Evolutionary conservation across 2,797 vertebrate species (phyloP).

Genomic region (Carcharodon carcharias): DNA sequence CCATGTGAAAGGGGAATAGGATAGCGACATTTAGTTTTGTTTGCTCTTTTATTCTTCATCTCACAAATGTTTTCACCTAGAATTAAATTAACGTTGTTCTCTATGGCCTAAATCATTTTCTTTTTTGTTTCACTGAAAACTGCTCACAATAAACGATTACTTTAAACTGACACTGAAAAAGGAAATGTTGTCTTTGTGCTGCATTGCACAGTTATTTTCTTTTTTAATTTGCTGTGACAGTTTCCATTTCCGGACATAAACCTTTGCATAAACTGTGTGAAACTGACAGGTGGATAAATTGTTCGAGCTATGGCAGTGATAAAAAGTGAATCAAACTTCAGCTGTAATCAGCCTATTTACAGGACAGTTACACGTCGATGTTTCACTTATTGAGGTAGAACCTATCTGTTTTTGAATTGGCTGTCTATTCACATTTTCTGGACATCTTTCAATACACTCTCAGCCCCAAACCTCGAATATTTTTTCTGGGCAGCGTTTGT

Average conservation of each 20-base stretch:
- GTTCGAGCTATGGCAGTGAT: not conserved
- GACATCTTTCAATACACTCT: not conserved
- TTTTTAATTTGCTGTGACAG: slow-evolving; percentile 17
- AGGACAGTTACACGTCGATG: not conserved
- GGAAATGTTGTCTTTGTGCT: slow-evolving; percentile 12
- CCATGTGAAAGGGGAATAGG: not conserved
- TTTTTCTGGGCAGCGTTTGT: not conserved
- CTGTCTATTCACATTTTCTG: not conserved
- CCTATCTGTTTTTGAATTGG: not conserved
- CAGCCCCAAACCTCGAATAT: not conserved
- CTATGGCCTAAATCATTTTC: not conserved
- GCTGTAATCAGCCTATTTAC: not conserved
- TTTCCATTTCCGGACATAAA: slow-evolving; percentile 28
- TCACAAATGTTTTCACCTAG: slow-evolving; percentile 8
- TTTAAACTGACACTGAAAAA: not conserved
- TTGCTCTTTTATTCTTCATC: not conserved
- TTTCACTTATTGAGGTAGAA: not conserved
- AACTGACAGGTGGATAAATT: slow-evolving; percentile 27
- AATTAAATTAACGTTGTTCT: not conserved
- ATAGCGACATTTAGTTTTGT: not conserved
- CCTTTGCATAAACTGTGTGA: slow-evolving; percentile 13
- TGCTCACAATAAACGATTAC: slow-evolving; percentile 19
- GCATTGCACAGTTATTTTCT: not conserved
- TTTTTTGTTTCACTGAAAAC: slow-evolving; percentile 8
- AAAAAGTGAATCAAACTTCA: not conserved